Base-by-base conservation (phyloP, 2,888 invertebrate species). In the Ophion costatus region DNA sequence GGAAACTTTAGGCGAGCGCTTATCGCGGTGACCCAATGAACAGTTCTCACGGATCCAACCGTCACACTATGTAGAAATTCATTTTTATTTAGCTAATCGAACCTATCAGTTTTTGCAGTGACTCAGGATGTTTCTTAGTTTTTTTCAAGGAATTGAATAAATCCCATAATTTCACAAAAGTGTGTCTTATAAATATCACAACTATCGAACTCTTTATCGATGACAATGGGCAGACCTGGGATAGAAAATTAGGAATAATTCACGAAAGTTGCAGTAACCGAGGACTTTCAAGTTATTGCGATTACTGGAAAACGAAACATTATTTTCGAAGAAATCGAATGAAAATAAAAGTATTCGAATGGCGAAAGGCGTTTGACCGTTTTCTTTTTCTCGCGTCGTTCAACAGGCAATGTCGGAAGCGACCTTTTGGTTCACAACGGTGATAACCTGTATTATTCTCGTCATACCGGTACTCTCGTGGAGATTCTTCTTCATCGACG, bases 381-480 rank as follows among this genome's bases (percentile, higher is more conserved):
- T 20, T 3, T 33, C 20, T 38, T 79, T 51, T 71, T 45, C 70
- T 45, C 70, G 51, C 17, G 3, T 51, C 51, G 51, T 51, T 51
- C 51, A 51, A 51, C 96, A 97, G 94, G 98, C 98, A 70, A 96
- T 98, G 95, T 96, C 96, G 88, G 98, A 98, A 92, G 96, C 97
- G 87, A 97, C 97, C 63, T 98, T 98, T 94, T 97, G 97, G 97
- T 96, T 97, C 91, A 97, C 98, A 22, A 96, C 97, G 86, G 95
- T 97, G 29, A 95, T 97, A 87, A 96, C 97, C 7, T 97, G 96
- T 77, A 97, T 96, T 91, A 96, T 98, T 91, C 96, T 98, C 88
- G 97, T 99, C 94, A 96, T 98, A 93, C 99, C 99, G 79, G 97
- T 99, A 90, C 95, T 99, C 89, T 98, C 98, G 87, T 98, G 98